Evolutionary conservation across 2,888 invertebrate species (phyloP).

Genomic region (Ichneumon xanthorius): DNA sequence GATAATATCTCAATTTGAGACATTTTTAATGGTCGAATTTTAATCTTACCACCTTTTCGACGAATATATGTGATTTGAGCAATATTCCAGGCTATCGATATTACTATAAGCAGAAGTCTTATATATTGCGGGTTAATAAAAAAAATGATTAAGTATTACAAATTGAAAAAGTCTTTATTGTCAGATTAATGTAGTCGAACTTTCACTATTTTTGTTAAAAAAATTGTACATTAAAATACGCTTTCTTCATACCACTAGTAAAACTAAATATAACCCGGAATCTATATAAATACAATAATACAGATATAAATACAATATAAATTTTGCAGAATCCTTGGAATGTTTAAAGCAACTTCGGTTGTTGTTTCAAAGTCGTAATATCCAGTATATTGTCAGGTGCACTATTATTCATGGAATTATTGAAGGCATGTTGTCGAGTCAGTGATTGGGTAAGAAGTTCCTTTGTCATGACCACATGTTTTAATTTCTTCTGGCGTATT

Average conservation of each 20-base stretch:
- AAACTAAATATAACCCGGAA: background rate
- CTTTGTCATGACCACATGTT: slow-evolving; percentile 48
- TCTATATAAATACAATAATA: slow-evolving; percentile 8
- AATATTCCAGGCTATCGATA: background rate
- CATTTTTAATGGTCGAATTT: background rate
- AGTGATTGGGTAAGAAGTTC: slow-evolving; percentile 39
- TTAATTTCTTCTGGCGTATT: slow-evolving; percentile 48
- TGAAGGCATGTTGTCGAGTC: slow-evolving; percentile 25
- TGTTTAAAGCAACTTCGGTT: slow-evolving; percentile 53
- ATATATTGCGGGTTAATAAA: background rate
- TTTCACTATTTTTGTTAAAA: background rate
- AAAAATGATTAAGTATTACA: background rate
- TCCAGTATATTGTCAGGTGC: slow-evolving; percentile 60
- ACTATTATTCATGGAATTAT: slow-evolving; percentile 29
- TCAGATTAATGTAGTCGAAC: background rate
- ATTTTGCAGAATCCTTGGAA: background rate
- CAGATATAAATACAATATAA: slow-evolving; percentile 3
- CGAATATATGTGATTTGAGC: background rate
- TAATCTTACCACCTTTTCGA: background rate
- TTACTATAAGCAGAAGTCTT: background rate
- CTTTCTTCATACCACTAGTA: background rate
- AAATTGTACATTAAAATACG: background rate
- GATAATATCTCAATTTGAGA: background rate
- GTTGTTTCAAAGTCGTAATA: slow-evolving; percentile 64
- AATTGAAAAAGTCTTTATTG: slow-evolving; percentile 3